Evolutionary conservation across 1,140 invertebrate genomes (phyloP), one percentile per base, ranked within the genome.

Genomic region (Drosophila navojoa): DNA sequence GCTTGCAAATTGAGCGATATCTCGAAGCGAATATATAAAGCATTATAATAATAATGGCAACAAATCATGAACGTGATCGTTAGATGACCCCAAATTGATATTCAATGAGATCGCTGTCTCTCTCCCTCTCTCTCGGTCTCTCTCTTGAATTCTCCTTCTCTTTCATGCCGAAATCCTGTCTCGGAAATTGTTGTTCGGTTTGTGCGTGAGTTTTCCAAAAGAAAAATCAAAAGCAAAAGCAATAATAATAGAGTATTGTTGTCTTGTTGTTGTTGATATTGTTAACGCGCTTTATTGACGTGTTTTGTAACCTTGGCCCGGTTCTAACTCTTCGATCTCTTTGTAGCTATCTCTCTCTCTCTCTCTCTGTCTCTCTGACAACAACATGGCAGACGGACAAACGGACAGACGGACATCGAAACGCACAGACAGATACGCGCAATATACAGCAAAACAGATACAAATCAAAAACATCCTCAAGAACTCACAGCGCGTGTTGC

Each of bases 231-330:
- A 73, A 73, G 35, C 53, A 45, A 61, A 35, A 27, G 29, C 50
- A 45, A 19, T 59, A 29, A 45, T 40, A 22, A 58, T 44, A 67
- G 16, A 69, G 70, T 60, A 76, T 59, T 64, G 60, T 71, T 66
- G 62, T 42, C 29, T 76, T 61, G 50, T 61, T 67, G 61, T 66
- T 53, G 25, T 47, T 54, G 44, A 40, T 77, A 55, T 58, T 69
- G 58, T 47, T 87, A 89, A 87, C 82, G 79, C 77, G 84, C 78
- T 90, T 87, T 70, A 79, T 82, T 91, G 89, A 91, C 89, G 89
- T 89, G 89, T 89, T 89, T 91, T 82, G 69, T 80, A 91, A 91
- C 89, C 89, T 91, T 91, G 89, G 89, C 89, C 89, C 90, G 84
- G 80, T 90, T 91, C 78, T 79, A 70, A 67, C 72, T 71, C 72